Conservation (phyloP, 2,888 invertebrate genomes). For the Seira musarum region DNA sequence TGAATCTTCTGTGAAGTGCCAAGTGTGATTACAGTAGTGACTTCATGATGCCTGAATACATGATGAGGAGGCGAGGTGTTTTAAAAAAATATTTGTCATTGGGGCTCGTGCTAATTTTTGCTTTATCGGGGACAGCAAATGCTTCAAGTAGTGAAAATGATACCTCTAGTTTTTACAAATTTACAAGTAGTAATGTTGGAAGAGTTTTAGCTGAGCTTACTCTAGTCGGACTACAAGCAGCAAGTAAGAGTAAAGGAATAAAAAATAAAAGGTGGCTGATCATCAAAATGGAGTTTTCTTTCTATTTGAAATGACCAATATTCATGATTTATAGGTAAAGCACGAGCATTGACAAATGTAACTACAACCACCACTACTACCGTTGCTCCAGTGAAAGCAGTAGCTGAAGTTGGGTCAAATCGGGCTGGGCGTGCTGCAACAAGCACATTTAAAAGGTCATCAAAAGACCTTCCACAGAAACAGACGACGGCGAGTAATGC, state of each 20-base stretch:
- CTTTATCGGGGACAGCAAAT: slow-evolving; percentile 12
- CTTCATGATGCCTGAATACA: no score
- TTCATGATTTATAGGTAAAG: neutral
- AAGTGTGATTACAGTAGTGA: no score
- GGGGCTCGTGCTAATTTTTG: slow-evolving; percentile 26
- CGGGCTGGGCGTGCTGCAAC: neutral
- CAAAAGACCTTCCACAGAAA: slow-evolving; percentile 30
- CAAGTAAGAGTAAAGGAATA: no score
- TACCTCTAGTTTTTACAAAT: neutral
- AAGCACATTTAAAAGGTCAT: neutral
- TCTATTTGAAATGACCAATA: neutral
- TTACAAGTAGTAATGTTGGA: neutral
- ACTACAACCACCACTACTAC: slow-evolving; percentile 7
- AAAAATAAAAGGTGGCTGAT: no score
- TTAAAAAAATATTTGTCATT: slow-evolving; percentile 23
- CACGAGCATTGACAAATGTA: neutral
- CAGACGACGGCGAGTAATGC: slow-evolving; percentile 42
- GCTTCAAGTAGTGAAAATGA: slow-evolving; percentile 8
- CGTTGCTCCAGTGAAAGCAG: neutral
- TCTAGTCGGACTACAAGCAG: slow-evolving; percentile 32
- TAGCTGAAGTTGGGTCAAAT: neutral
- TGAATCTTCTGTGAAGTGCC: no score
- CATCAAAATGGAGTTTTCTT: slow-evolving; percentile 22
- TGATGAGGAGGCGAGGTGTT: slow-evolving; percentile 32
- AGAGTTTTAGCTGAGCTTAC: slow-evolving; percentile 26